These are phyloP conservation scores for Cheilosia vernalis DNA, from an alignment of 2,888 invertebrate genomes.

Conservation along the genomic window DNA sequence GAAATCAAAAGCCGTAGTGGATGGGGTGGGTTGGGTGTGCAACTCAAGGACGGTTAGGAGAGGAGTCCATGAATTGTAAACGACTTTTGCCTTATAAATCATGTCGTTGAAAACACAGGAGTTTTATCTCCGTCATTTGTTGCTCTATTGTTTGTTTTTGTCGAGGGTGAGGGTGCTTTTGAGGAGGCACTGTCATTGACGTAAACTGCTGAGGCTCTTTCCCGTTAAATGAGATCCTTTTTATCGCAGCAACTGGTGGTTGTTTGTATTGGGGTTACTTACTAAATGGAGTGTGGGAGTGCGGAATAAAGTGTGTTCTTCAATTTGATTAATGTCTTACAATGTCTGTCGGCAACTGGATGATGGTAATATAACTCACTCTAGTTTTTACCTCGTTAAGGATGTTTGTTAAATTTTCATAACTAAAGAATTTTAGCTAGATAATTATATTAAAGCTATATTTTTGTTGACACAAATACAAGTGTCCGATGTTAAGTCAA, in stretches of 20 bases:
- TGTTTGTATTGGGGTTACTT: conserved; percentile 24
- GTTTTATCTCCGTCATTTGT: conserved; percentile 58
- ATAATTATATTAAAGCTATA: too few relatives aligned
- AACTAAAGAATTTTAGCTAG: too few relatives aligned
- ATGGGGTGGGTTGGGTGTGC: conserved; percentile 3
- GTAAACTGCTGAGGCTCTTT: conserved; percentile 32
- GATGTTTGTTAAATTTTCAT: not conserved
- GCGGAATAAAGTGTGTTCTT: conserved; percentile 14
- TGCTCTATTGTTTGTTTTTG: conserved; percentile 27
- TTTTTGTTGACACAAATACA: too few relatives aligned
- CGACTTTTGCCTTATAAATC: conserved; percentile 50
- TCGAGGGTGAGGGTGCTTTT: not conserved
- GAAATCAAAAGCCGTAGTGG: conserved; percentile 50
- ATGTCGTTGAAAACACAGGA: conserved; percentile 45
- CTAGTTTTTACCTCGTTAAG: not conserved
- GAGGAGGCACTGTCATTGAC: conserved; percentile 42
- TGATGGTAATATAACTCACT: not conserved
- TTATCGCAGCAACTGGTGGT: conserved; percentile 64
- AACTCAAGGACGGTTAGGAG: conserved; percentile 25
- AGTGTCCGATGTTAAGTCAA: too few relatives aligned
- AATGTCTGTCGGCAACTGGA: conserved; percentile 2
- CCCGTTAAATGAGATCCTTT: conserved; percentile 53
- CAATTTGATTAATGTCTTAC: conserved; percentile 63
- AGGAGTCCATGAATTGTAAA: conserved; percentile 66
- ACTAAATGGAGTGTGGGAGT: conserved; percentile 1